A percentile compares a stretch with the other conserved stretches of the same genome.
phyloP scores from a whole-genome alignment of 2,797 vertebrate genomes.

The Centropyge bicolor region DNA sequence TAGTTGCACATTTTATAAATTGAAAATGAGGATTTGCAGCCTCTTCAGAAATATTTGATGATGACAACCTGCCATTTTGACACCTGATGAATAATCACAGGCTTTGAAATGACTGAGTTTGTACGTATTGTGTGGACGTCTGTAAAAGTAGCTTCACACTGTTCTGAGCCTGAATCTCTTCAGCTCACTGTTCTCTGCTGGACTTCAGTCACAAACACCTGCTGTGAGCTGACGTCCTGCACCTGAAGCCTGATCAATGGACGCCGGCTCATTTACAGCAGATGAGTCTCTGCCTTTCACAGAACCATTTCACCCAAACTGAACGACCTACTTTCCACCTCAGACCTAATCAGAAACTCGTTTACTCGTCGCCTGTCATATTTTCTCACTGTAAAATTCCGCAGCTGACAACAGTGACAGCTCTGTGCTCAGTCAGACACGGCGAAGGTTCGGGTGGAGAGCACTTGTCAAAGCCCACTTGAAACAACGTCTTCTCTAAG shows the following conservation, averaged over 20 bases:
- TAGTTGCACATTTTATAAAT: neutral
- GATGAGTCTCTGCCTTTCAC: neutral
- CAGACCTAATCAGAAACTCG: conserved; percentile 15
- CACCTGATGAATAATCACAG: neutral
- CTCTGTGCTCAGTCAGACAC: neutral
- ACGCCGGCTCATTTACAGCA: neutral
- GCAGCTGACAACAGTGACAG: neutral
- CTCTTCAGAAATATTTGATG: too few relatives aligned
- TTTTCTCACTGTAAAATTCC: neutral
- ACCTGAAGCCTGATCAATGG: conserved; percentile 6
- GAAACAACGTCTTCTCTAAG: neutral
- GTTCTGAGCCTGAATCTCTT: neutral
- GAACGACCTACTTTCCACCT: neutral
- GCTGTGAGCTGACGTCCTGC: neutral
- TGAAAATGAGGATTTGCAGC: neutral
- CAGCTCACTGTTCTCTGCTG: neutral
- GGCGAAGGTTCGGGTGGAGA: neutral
- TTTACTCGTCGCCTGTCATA: neutral
- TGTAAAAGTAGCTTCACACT: too few relatives aligned
- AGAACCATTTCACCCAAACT: neutral
- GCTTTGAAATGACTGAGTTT: too few relatives aligned
- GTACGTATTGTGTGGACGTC: neutral
- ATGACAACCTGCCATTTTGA: too few relatives aligned
- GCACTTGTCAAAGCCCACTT: conserved; percentile 7
- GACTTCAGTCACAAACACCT: neutral